These are phyloP conservation scores for Argyra leucocephala DNA, from an alignment of 2,888 invertebrate species.

Conservation along the genomic window DNA sequence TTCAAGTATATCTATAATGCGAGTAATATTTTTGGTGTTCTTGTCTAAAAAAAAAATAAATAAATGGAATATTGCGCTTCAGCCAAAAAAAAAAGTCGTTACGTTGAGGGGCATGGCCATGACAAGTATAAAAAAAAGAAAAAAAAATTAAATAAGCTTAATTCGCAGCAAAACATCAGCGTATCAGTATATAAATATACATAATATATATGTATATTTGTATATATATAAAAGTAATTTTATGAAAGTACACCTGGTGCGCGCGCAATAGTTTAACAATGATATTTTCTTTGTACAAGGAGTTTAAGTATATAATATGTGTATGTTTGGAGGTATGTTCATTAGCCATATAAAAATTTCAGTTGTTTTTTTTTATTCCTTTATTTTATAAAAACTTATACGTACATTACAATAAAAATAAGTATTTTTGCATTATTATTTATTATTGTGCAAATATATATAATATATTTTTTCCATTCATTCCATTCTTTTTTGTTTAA, in stretches of 20 bases:
- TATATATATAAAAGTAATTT: neutral
- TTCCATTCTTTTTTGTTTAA: neutral
- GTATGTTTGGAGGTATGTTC: no score
- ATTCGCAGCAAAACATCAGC: neutral
- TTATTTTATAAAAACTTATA: no score
- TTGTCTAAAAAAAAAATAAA: neutral
- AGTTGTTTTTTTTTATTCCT: neutral
- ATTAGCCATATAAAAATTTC: neutral
- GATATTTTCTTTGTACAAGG: neutral
- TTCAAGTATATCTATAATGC: neutral
- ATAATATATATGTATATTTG: neutral
- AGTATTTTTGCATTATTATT: conserved; percentile 1
- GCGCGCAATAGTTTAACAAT: neutral
- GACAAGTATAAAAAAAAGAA: no score
- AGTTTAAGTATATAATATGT: neutral
- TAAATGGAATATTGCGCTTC: neutral
- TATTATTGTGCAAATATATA: neutral
- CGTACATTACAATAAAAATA: neutral
- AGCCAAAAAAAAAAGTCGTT: neutral
- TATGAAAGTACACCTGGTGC: neutral
- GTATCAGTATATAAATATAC: neutral
- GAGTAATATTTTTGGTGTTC: neutral
- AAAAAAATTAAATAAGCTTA: neutral
- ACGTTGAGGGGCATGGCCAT: neutral
- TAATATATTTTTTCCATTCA: no score